Evolutionary conservation across 2,113 vertebrate genomes (phyloP), one percentile per base, ranked within the genome.

Genomic region (Hassar affinis): DNA sequence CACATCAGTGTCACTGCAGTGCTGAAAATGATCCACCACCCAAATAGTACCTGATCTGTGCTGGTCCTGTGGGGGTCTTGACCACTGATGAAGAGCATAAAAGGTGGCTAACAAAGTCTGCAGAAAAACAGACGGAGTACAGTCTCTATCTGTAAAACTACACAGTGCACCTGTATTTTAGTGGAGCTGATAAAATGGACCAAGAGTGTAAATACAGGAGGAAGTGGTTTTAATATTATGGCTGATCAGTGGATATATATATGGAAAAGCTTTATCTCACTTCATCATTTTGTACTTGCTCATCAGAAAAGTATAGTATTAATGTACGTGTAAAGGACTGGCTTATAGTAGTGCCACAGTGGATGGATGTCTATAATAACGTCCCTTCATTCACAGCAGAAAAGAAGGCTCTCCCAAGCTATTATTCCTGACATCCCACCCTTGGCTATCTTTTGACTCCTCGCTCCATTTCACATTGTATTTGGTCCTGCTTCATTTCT

Each of bases 381-480:
- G 6, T 22, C 38, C 38, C 18, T 20, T 49, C 52, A 35, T 56
- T 6, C 1, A 1, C 0, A 30, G 17, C 62, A 54, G 30, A 45
- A 45, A 45, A 69, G 8, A 25, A 20, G 30, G 18, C 47, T 69
- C 51, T 69, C 33, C 79, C 1, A n/a, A 14, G 52, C 54, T 82
- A 59, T 81, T 71, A 81, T 72, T 71, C 64, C 52, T 81, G 80
- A 45, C 33, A 81, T 57, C 7, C 45, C 51, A 81, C 35, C 38
- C 35, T 8, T 82, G 38, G 5, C 59, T 33, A 11, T 68, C 62
- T 80, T 75, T 82, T 17, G 10, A 35, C 54, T 47, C 22, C 51
- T 20, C 51, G 6, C 15, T 74, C n/a, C 14, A 18, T 33, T 76
- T 59, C 51, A 7, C 56, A 51, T 45, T 7, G 27, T 42, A 20